Conservation (phyloP, 30 jellyfish, hydroid and myxozoan genomes). For the Catostylus mosaicus region DNA sequence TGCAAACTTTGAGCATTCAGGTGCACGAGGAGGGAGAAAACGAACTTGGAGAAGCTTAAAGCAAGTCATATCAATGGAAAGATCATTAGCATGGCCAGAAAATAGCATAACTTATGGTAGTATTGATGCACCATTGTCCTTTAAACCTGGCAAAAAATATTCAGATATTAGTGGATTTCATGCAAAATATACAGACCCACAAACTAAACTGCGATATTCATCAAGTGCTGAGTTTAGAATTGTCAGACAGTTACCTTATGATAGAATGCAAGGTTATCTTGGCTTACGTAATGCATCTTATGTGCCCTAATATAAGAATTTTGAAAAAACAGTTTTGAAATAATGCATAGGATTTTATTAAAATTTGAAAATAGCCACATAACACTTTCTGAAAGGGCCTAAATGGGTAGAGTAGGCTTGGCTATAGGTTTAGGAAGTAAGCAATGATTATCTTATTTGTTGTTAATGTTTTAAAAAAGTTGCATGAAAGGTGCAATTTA, state of each 20-base stretch:
- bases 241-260: slow-evolving; percentile 83
- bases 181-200: slow-evolving; percentile 93
- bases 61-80: slow-evolving; percentile 77
- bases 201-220: slow-evolving; percentile 78
- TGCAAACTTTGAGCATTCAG: slow-evolving; percentile 70
- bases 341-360: too few relatives aligned
- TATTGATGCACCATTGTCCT: slow-evolving; percentile 92
- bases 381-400: too few relatives aligned
- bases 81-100: slow-evolving; percentile 72
- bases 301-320: slow-evolving; percentile 37
- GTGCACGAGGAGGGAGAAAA: slow-evolving; percentile 83
- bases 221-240: slow-evolving; percentile 75
- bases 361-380: too few relatives aligned
- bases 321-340: too few relatives aligned
- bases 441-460: too few relatives aligned
- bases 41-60: slow-evolving; percentile 82
- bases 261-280: slow-evolving; percentile 90
- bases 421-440: too few relatives aligned
- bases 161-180: slow-evolving; percentile 94
- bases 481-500: too few relatives aligned
- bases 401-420: too few relatives aligned
- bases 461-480: too few relatives aligned
- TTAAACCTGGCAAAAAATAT: slow-evolving; percentile 90
- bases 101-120: slow-evolving; percentile 73
- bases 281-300: slow-evolving; percentile 80